Percentiles rank a stretch among this genome's conserved stretches.
phyloP scores from a whole-genome alignment of 1,140 invertebrate genomes.

The Anastrepha ludens region DNA sequence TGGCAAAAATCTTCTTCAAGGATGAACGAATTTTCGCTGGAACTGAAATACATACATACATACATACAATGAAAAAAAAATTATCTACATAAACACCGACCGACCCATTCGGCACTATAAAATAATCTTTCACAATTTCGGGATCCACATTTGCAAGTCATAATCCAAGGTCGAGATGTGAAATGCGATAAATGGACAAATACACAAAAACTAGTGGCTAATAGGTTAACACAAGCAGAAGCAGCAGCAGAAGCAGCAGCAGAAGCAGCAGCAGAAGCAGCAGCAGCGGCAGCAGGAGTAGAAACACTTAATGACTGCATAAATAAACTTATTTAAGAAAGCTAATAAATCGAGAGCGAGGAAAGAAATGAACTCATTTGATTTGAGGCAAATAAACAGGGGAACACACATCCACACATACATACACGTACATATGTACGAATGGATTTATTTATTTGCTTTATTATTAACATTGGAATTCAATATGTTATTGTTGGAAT shows the following conservation, averaged over 20 bases:
- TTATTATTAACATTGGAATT: no score
- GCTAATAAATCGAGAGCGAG: slow-evolving; percentile 21
- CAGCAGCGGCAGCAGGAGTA: background rate
- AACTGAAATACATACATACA: background rate
- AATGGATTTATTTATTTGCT: background rate
- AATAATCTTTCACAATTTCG: background rate
- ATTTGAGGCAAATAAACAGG: background rate
- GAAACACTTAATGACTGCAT: slow-evolving; percentile 26
- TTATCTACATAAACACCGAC: background rate
- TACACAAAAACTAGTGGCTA: background rate
- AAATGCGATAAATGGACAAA: slow-evolving; percentile 22
- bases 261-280: background rate
- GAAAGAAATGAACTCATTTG: slow-evolving; percentile 35
- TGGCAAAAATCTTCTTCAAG: slow-evolving; percentile 27
- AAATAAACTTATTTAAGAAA: slow-evolving; percentile 21
- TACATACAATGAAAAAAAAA: background rate
- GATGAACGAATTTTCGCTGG: background rate
- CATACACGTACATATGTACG: background rate
- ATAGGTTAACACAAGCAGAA: background rate
- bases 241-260: background rate
- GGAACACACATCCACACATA: background rate
- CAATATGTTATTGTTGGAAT: no score
- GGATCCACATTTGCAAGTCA: background rate
- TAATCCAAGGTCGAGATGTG: slow-evolving; percentile 17
- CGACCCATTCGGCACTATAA: no score